A percentile compares a stretch with the other conserved stretches of the same genome.
phyloP scores from a whole-genome alignment of 1,140 invertebrate species.

The Drusus annulatus region DNA sequence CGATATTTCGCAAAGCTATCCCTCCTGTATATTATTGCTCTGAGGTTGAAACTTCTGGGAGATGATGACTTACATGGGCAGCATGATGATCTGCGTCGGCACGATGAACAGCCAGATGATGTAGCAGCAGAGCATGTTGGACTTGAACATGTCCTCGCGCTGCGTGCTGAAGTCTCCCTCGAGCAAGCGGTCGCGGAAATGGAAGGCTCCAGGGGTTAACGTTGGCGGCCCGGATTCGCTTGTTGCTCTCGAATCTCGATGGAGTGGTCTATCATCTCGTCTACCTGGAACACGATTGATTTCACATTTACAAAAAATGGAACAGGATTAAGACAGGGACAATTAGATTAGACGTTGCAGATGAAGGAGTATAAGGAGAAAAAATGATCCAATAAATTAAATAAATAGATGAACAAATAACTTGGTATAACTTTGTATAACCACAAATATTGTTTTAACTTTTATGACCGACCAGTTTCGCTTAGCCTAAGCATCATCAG shows the following conservation, averaged over 20 bases:
- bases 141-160: conserved; percentile 95
- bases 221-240: conserved; percentile 90
- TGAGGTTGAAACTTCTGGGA: no score
- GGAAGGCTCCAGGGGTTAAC: conserved; percentile 88
- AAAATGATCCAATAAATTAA: no score
- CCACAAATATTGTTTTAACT: no score
- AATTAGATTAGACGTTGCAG: no score
- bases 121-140: conserved; percentile 93
- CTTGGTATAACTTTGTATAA: no score
- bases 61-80: conserved; percentile 76
- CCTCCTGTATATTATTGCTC: no score
- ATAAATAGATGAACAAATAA: no score
- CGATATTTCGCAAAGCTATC: no score
- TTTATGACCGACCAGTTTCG: no score
- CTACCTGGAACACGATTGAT: conserved; percentile 74
- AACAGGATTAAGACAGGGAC: no score
- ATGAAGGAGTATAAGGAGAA: no score
- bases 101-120: conserved; percentile 93
- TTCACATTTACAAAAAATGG: neutral
- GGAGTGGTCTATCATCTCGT: conserved; percentile 89
- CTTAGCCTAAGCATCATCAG: no score
- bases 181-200: conserved; percentile 80
- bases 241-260: conserved; percentile 96
- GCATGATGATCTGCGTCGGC: conserved; percentile 83
- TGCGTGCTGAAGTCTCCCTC: conserved; percentile 82